Percentiles rank a stretch among this genome's conserved stretches.
Evolutionary conservation across 1,140 invertebrate species (phyloP).

Genomic region (Sycophaga agraensis): DNA sequence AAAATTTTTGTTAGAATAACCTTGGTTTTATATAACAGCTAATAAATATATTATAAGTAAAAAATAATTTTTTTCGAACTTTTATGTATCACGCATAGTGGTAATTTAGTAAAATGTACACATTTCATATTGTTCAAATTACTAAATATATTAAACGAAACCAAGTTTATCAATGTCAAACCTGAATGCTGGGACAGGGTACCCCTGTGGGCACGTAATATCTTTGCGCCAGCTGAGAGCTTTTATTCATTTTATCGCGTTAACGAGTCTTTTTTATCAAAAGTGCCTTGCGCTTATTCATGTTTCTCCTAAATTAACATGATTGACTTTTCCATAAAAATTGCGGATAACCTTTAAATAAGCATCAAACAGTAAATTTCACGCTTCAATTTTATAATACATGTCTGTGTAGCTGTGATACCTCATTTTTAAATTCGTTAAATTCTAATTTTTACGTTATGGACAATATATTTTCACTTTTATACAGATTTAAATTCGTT

Average conservation of each 20-base stretch:
- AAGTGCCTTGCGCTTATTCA: conserved; percentile 11
- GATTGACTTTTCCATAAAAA: conserved; percentile 28
- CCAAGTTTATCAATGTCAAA: conserved; percentile 60
- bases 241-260: conserved; percentile 21
- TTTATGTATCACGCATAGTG: too few relatives aligned
- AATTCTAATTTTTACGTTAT: too few relatives aligned
- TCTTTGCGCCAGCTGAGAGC: conserved; percentile 41
- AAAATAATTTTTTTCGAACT: too few relatives aligned
- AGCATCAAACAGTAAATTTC: neutral
- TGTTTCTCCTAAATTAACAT: neutral
- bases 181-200: conserved; percentile 98
- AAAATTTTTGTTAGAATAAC: too few relatives aligned
- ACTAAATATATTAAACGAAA: too few relatives aligned
- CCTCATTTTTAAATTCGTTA: conserved; percentile 16
- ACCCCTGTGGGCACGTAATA: conserved; percentile 75
- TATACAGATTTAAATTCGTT: too few relatives aligned
- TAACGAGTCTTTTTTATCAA: neutral
- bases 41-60: too few relatives aligned
- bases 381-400: neutral
- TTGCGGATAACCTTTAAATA: too few relatives aligned
- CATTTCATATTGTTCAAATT: too few relatives aligned
- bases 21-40: too few relatives aligned
- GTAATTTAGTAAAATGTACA: too few relatives aligned
- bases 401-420: conserved; percentile 23
- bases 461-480: too few relatives aligned